Conservation (phyloP, 1,140 invertebrate species). For the Hyles euphorbiae region DNA sequence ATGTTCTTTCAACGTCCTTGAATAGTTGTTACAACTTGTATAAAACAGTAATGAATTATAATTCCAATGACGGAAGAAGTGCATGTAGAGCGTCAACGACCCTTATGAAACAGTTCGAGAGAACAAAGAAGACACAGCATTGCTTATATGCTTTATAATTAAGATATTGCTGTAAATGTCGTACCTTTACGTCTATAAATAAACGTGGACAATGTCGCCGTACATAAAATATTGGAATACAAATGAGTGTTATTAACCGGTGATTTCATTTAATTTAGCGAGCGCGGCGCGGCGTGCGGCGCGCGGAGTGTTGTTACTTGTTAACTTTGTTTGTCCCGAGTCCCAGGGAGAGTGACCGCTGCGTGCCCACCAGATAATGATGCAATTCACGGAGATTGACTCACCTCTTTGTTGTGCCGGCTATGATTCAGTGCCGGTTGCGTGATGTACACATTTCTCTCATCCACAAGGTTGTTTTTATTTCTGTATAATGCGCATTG, state of each 20-base stretch:
- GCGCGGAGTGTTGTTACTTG: neutral
- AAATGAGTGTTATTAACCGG: constrained; percentile 6
- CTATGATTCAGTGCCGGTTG: constrained; percentile 49
- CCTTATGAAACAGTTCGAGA: too few species aligned
- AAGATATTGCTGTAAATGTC: too few species aligned
- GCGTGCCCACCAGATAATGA: constrained; percentile 26
- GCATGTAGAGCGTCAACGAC: too few species aligned
- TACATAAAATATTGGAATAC: too few species aligned
- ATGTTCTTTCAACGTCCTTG: too few species aligned
- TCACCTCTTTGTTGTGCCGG: constrained; percentile 38
- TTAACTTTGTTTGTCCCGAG: neutral
- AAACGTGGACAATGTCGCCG: too few species aligned
- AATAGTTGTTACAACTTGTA: too few species aligned
- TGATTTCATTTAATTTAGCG: constrained; percentile 11
- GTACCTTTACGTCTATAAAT: too few species aligned
- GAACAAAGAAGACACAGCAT: too few species aligned
- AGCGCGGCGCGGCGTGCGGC: neutral
- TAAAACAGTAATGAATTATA: too few species aligned
- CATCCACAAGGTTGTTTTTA: constrained; percentile 32
- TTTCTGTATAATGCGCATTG: constrained; percentile 25
- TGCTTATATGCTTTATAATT: too few species aligned
- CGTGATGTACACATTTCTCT: constrained; percentile 51
- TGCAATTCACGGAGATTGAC: constrained; percentile 45
- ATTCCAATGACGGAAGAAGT: too few species aligned
- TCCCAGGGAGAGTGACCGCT: constrained; percentile 13